A percentile compares a stretch with the other conserved stretches of the same genome.
These are phyloP conservation scores for Indicator maculatus DNA, from an alignment of 2,113 vertebrate species.

Conservation along the genomic window DNA sequence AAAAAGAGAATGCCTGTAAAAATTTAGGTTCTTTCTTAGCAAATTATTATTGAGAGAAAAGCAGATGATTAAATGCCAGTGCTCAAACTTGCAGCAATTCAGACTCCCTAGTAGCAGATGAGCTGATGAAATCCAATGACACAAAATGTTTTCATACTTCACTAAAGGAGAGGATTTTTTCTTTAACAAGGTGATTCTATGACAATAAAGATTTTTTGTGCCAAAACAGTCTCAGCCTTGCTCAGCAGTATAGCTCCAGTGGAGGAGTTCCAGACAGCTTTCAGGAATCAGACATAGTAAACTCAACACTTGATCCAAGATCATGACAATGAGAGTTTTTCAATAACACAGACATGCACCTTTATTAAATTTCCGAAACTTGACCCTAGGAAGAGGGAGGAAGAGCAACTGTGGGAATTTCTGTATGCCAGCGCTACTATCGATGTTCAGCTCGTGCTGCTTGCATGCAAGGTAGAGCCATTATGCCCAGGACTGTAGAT, in stretches of 20 bases:
- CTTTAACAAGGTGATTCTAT: neutral
- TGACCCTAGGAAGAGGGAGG: neutral
- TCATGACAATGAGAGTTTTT: neutral
- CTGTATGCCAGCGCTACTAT: neutral
- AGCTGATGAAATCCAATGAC: neutral
- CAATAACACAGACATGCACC: neutral
- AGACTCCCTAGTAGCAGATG: neutral
- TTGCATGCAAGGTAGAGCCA: neutral
- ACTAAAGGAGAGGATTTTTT: neutral
- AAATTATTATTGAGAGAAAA: neutral
- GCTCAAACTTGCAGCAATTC: neutral
- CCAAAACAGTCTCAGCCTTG: neutral
- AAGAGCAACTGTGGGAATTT: neutral
- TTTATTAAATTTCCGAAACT: neutral
- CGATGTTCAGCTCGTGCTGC: neutral
- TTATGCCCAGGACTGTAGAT: neutral
- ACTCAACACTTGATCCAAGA: neutral
- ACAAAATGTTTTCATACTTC: neutral
- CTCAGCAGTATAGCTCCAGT: neutral
- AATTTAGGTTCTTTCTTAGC: neutral
- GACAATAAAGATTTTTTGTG: neutral
- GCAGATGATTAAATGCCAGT: neutral
- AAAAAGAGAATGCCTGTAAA: neutral
- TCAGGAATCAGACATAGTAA: neutral
- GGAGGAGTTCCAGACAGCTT: neutral